A percentile compares a stretch with the other conserved stretches of the same genome.
phyloP scores from a whole-genome alignment of 2,888 invertebrate genomes.

The Pseudoips prasinana region DNA sequence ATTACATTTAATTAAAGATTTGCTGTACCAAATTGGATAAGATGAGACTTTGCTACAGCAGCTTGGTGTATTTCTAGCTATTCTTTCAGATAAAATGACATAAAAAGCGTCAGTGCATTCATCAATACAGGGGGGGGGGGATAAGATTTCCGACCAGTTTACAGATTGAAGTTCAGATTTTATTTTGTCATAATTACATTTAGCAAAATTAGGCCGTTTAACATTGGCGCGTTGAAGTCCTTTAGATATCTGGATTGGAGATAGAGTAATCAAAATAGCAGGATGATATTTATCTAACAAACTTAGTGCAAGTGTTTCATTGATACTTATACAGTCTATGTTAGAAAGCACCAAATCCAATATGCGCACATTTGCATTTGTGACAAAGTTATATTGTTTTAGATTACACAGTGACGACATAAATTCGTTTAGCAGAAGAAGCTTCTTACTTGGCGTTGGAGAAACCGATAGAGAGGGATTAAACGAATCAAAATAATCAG shows the following conservation, averaged over 20 bases:
- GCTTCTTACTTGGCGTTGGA: not conserved
- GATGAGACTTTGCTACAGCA: not conserved
- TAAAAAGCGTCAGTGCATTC: not conserved
- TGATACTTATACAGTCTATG: not conserved
- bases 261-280: not conserved
- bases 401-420: not conserved
- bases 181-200: not conserved
- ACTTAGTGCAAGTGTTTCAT: not conserved
- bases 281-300: not conserved
- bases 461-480: not conserved
- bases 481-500: not conserved
- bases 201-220: not conserved
- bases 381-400: not conserved
- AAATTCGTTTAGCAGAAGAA: not conserved
- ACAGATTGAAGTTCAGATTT: not conserved
- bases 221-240: not conserved
- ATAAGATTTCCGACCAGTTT: not conserved
- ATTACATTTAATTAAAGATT: not conserved
- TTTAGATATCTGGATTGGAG: not conserved
- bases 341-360: not conserved
- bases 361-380: not conserved
- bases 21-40: slow-evolving; percentile 6
- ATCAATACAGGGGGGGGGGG: not conserved
- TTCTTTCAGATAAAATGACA: not conserved
- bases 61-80: not conserved